Base-by-base conservation (phyloP, 2,888 invertebrate genomes). In the Acanthosepion esculentum region DNA sequence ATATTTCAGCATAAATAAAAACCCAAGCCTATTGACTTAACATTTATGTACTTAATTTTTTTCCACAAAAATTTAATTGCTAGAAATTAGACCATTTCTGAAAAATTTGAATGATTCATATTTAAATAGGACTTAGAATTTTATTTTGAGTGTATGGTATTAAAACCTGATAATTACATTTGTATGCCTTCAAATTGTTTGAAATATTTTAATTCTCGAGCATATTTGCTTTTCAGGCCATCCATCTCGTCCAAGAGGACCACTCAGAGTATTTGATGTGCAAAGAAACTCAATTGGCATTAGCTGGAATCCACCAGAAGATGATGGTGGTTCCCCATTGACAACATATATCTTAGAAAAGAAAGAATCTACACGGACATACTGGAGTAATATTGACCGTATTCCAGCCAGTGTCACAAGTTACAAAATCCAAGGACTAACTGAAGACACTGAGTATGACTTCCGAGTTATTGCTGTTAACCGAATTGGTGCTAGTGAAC, bases 281-380 rank as follows among this genome's bases (percentile, higher is more conserved):
- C 96, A 96, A 23, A 95, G 96, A 92, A 96, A 96, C 55, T 96
- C 96, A 15, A 95, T 97, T 41, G 96, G 96, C 26, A 95, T 97
- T 94, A 95, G 97, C 94, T 98, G 98, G 98, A 96, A 98, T 96
- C 98, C 98, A 95, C 98, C 99, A 0, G 98, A 98, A 97, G 98
- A 98, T 96, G 99, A 99, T 97, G 99, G 99, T 78, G 99, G 99
- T 6, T 98, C 98, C 78, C 98, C 98, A 78, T 95, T 97, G 94
- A 97, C 97, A 55, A 96, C 96, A n/a, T 97, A 97, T 96, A 95
- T 97, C 94, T 95, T 97, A 15, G 97, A 97, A 95, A 96, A 96
- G 94, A 96, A 96, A 50, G 97, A 97, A 78, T 95, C 95, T 12
- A 96, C 96, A 94, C 96, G 96, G 93, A 95, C 96, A 50, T 98